Conservation (phyloP, 1,140 invertebrate species). For the Aphelenchoides besseyi region DNA sequence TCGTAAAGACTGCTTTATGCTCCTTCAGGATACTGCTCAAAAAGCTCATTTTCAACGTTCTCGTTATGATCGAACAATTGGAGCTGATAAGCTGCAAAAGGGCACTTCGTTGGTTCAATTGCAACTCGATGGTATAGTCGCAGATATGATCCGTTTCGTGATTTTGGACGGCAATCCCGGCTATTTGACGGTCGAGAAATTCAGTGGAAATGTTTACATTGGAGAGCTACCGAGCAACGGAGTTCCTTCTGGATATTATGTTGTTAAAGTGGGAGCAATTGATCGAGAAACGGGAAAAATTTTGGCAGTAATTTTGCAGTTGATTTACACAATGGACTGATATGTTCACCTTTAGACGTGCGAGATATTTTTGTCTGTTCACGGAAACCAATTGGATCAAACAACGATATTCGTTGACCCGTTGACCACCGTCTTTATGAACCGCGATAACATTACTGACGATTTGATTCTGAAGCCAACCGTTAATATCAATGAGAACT, state of each 20-base stretch:
- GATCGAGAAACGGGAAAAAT: slow-evolving; percentile 30
- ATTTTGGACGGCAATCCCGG: slow-evolving; percentile 41
- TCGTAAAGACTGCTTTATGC: neutral
- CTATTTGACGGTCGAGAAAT: slow-evolving; percentile 40
- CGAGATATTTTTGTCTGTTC: slow-evolving; percentile 8
- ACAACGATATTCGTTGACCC: slow-evolving; percentile 7
- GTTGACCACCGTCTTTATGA: slow-evolving; percentile 9
- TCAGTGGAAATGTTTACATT: slow-evolving; percentile 40
- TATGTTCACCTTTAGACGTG: too few relatives aligned
- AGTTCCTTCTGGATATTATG: slow-evolving; percentile 18
- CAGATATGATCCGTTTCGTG: slow-evolving; percentile 27
- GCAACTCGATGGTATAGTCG: slow-evolving; percentile 11
- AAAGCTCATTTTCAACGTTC: slow-evolving; percentile 5
- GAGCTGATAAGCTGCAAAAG: slow-evolving; percentile 26
- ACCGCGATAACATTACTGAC: slow-evolving; percentile 4
- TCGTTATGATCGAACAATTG: slow-evolving; percentile 21
- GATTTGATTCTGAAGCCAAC: neutral
- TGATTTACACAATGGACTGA: too few relatives aligned
- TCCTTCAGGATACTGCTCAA: slow-evolving; percentile 11
- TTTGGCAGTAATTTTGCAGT: too few relatives aligned
- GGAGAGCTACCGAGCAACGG: slow-evolving; percentile 36
- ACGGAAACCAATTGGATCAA: neutral
- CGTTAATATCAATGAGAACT: neutral
- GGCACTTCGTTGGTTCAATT: slow-evolving; percentile 16
- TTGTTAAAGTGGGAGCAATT: slow-evolving; percentile 19